Evolutionary conservation across 2,888 invertebrate genomes (phyloP).

Genomic region (Cheilosia vulpina): DNA sequence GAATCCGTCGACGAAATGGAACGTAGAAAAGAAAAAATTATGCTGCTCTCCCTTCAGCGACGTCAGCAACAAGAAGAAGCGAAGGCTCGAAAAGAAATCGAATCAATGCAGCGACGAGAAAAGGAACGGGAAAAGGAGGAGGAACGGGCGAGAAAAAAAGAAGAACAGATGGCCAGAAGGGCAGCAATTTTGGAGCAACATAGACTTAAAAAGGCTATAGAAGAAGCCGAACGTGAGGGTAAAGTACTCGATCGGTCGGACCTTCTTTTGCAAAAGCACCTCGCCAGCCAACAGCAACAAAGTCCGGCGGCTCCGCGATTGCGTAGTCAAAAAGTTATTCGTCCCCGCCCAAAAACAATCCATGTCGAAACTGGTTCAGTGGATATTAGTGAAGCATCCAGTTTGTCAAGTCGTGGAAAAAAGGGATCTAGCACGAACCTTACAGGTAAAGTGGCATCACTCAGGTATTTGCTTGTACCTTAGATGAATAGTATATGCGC

Average conservation of each 20-base stretch:
- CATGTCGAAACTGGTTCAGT: conserved; percentile 93
- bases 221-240: conserved; percentile 95
- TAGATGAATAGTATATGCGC: conserved; percentile 30
- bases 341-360: conserved; percentile 95
- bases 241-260: conserved; percentile 90
- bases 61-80: conserved; percentile 95
- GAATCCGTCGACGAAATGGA: conserved; percentile 95
- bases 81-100: conserved; percentile 92
- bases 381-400: conserved; percentile 90
- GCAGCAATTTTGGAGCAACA: conserved; percentile 96
- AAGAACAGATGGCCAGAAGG: conserved; percentile 94
- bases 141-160: conserved; percentile 88
- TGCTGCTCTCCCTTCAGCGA: conserved; percentile 94
- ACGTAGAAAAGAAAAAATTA: conserved; percentile 95
- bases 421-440: conserved; percentile 93
- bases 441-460: conserved; percentile 86
- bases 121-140: conserved; percentile 90
- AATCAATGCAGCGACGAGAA: conserved; percentile 90
- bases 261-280: conserved; percentile 86
- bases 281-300: conserved; percentile 77
- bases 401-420: conserved; percentile 89
- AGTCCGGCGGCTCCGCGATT: conserved; percentile 85
- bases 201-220: conserved; percentile 95
- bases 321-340: conserved; percentile 87
- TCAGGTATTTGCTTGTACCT: conserved; percentile 17